Base-by-base conservation (phyloP, 2,797 vertebrate species). In the Lepidocolaptes lacrymiger region DNA sequence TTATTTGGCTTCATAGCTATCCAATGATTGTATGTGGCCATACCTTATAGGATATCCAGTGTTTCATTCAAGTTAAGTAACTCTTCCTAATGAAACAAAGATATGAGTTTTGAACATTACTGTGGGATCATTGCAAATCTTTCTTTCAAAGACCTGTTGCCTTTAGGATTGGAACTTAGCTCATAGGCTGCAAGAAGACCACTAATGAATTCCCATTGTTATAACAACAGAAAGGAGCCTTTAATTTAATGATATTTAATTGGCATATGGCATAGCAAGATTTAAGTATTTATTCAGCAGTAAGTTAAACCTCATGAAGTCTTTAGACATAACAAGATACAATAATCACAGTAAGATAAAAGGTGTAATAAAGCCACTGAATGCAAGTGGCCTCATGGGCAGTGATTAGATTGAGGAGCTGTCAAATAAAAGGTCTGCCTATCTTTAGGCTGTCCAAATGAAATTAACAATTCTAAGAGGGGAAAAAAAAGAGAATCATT, bases 161-260 rank as follows among this genome's bases (percentile, higher is more conserved):
- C 19, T 71, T 87, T 77, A 39, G 32, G 49, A 49, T 30, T 34
- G 24, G 18, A 94, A 75, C 8, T 34, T 51, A 13, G 16, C 66
- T 93, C 46, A 56, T 30, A 66, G 44, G n/a, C 8, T 61, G 23
- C 59, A 92, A 64, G 20, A 68, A 63, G 18, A 58, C 22, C 28
- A 46, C 12, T 62, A 69, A 85, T 54, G 17, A 91, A 80, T 90
- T 80, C 34, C 18, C 10, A 61, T 61, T 59, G 41, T 66, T 85
- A 34, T 18, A 78, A 67, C 22, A 76, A 63, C 22, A 88, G 43
- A 86, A 85, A 69, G 5, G 13, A 77, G 9, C 5, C 61, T 83
- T 82, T 71, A 78, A 85, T 86, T 91, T 88, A 64, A 77, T 82
- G 24, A 58, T n/a, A 85, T 41, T 58, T 76, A 90, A 88, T 62